Percentiles rank a stretch among this genome's conserved stretches.
Evolutionary conservation across 2,888 invertebrate species (phyloP).

Genomic region (Odontocolon sp.): DNA sequence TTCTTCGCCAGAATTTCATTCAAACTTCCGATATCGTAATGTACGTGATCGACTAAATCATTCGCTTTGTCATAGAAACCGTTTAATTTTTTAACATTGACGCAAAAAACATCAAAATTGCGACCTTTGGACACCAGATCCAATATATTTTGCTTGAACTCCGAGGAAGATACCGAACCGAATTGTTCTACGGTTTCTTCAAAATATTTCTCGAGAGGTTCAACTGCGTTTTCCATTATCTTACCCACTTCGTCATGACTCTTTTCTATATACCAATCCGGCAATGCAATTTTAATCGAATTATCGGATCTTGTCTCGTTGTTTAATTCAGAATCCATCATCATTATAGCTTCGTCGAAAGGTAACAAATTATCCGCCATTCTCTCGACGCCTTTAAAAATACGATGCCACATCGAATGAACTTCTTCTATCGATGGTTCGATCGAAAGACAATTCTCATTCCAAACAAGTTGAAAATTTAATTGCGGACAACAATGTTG

Average conservation of each 20-base stretch:
- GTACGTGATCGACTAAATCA: slow-evolving; percentile 67
- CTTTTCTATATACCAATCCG: slow-evolving; percentile 82
- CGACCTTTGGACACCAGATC: slow-evolving; percentile 58
- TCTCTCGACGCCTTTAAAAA: slow-evolving; percentile 83
- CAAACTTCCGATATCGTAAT: slow-evolving; percentile 72
- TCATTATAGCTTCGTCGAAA: slow-evolving; percentile 82
- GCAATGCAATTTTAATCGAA: slow-evolving; percentile 84
- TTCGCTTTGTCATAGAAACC: slow-evolving; percentile 66
- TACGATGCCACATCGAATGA: slow-evolving; percentile 83
- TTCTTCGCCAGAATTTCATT: slow-evolving; percentile 69
- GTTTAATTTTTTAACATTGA: slow-evolving; percentile 70
- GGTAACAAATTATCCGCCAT: slow-evolving; percentile 84
- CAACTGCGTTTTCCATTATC: neutral
- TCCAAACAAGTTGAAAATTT: slow-evolving; percentile 83
- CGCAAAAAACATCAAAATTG: slow-evolving; percentile 67
- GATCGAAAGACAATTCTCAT: slow-evolving; percentile 81
- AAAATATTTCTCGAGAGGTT: slow-evolving; percentile 21
- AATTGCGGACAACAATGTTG: slow-evolving; percentile 84
- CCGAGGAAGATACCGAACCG: slow-evolving; percentile 62
- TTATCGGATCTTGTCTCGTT: neutral
- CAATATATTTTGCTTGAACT: slow-evolving; percentile 59
- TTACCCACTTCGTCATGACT: slow-evolving; percentile 65
- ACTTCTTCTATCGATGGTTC: slow-evolving; percentile 84
- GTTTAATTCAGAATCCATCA: no score
- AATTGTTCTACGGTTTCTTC: slow-evolving; percentile 62